A percentile compares a stretch with the other conserved stretches of the same genome.
Conservation (phyloP, 2,888 invertebrate species). For the Pimpla rufipes region DNA sequence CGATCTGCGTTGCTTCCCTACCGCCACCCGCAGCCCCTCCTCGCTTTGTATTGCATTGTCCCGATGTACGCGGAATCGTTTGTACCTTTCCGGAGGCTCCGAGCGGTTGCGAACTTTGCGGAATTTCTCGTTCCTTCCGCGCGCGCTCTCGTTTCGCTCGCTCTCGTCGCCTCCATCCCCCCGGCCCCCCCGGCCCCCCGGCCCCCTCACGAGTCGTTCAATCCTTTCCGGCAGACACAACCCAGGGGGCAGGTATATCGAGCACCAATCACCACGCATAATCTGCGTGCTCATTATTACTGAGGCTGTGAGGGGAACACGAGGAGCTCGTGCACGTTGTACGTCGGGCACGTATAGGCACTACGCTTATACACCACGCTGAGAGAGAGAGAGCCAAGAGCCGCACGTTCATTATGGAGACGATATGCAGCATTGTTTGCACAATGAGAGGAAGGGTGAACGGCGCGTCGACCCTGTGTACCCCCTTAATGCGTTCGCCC, state of each 20-base stretch:
- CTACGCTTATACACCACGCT: not conserved
- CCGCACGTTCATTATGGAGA: constrained; percentile 83
- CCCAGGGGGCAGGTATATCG: constrained; percentile 78
- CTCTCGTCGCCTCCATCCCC: not conserved
- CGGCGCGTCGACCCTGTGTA: constrained; percentile 75
- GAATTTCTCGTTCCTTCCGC: constrained; percentile 55
- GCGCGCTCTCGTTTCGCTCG: constrained; percentile 51
- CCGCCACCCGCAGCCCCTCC: constrained; percentile 6
- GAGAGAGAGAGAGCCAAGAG: constrained; percentile 61
- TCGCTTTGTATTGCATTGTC: constrained; percentile 38
- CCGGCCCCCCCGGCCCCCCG: no score
- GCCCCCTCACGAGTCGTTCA: constrained; percentile 28
- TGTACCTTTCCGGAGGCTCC: constrained; percentile 73
- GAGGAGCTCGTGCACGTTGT: constrained; percentile 70
- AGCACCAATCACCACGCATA: constrained; percentile 84
- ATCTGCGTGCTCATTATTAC: constrained; percentile 85
- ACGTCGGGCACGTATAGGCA: constrained; percentile 38
- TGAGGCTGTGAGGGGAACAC: constrained; percentile 80
- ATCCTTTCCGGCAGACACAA: constrained; percentile 58
- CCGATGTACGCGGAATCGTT: constrained; percentile 70
- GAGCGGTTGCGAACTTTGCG: constrained; percentile 68
- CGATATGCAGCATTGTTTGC: constrained; percentile 85
- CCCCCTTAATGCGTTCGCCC: constrained; percentile 77
- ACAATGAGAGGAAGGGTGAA: constrained; percentile 83
- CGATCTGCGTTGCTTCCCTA: not conserved